Evolutionary conservation across 2,113 vertebrate species (phyloP).

Genomic region (Acrocephalus kingi): DNA sequence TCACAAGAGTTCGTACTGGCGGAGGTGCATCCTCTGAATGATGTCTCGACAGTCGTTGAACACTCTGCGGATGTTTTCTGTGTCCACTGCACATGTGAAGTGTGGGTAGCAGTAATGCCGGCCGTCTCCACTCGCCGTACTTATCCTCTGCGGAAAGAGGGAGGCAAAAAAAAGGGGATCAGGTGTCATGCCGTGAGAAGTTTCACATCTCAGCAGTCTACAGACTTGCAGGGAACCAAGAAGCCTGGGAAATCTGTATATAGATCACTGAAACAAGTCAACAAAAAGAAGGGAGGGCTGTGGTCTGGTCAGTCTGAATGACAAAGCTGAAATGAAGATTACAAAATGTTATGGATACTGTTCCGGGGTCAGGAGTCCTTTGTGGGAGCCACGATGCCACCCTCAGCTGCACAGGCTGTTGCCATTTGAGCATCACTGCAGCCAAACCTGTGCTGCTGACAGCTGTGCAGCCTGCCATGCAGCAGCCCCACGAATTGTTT

Average conservation of each 20-base stretch:
- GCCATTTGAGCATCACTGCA: rapidly evolving
- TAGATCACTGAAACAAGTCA: rapidly evolving
- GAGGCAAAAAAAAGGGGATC: neutral
- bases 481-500: neutral
- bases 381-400: rapidly evolving
- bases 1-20: conserved; percentile 99
- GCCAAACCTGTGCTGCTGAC: neutral
- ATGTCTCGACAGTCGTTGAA: conserved; percentile 99
- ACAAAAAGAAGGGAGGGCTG: neutral
- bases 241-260: neutral
- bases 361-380: rapidly evolving
- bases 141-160: conserved; percentile 86
- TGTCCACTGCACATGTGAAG: conserved; percentile 98
- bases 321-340: neutral
- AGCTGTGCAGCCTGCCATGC: neutral
- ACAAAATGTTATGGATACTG: rapidly evolving
- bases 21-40: conserved; percentile 98
- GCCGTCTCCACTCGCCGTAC: conserved; percentile 93
- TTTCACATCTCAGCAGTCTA: rapidly evolving
- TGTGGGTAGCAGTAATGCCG: conserved; percentile 98
- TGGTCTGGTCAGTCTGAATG: neutral
- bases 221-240: rapidly evolving
- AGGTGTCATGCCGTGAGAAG: rapidly evolving
- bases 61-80: conserved; percentile 96
- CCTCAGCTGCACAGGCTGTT: neutral